These are phyloP conservation scores for Mycetomoellerius zeteki DNA, from an alignment of 1,140 invertebrate genomes.

Conservation along the genomic window DNA sequence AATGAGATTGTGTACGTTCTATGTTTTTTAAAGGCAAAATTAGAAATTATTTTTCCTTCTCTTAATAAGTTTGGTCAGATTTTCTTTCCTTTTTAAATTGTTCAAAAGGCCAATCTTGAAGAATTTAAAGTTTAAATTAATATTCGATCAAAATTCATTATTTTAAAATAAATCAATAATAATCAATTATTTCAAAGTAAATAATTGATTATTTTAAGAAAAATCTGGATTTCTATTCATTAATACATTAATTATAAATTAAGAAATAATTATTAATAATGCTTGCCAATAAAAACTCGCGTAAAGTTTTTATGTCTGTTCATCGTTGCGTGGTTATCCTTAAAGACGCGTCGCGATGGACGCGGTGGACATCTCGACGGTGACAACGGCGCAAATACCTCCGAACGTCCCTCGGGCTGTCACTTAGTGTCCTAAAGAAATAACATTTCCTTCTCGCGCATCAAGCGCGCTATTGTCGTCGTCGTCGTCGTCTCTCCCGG, in stretches of 20 bases:
- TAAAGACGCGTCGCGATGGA: conserved; percentile 47
- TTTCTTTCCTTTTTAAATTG: background rate
- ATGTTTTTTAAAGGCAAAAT: conserved; percentile 3
- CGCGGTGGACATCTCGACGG: conserved; percentile 37
- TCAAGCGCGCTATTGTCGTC: conserved; percentile 68
- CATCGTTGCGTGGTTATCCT: conserved; percentile 15
- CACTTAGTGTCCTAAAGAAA: conserved; percentile 80
- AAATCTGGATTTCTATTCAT: background rate
- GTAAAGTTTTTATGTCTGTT: background rate
- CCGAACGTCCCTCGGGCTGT: conserved; percentile 79
- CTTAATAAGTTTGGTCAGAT: background rate
- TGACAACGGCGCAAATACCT: conserved; percentile 71
- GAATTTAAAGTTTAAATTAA: background rate
- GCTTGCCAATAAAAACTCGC: background rate
- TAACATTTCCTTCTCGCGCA: conserved; percentile 73
- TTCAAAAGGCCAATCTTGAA: background rate
- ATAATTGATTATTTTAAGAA: background rate
- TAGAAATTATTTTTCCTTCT: background rate
- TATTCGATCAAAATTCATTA: background rate
- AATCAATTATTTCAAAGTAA: no score
- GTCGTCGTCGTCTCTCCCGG: conserved; percentile 56
- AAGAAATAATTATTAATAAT: background rate
- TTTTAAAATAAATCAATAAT: background rate
- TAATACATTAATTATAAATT: background rate
- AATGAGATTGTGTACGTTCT: background rate